Evolutionary conservation across 2,113 vertebrate genomes (phyloP), one percentile per base, ranked within the genome.

Genomic region (Xiphophorus maculatus): DNA sequence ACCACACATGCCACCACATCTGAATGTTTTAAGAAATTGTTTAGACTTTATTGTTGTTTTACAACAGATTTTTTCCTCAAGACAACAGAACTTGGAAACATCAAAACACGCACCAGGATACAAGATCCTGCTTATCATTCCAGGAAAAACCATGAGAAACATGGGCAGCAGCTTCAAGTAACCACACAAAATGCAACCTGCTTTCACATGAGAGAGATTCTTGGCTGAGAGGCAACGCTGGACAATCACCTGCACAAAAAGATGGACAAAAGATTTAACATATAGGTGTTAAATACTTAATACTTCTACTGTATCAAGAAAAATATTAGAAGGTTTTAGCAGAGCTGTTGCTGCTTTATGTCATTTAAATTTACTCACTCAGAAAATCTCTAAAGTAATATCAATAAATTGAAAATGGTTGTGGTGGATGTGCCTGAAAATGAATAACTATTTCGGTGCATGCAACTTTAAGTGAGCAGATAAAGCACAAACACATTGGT

Each of bases 201-300:
- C 97, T 89, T 99, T 99, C 63, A 99, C 96, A 0, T 99, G 98
- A n/a, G 97, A 98, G 91, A 99, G 94, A 86, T 95, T 99, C 90
- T 99, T 99, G 66, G 95, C 97, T 0, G 98, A 99, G 66, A 99
- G 97, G 85, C 97, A 99, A 19, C 97, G 96, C 87, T 99, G 98
- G 54, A 99, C 98, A 35, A 99, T 99, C 42, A 99, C 98, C 98
- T 99, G 77, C 3, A 48, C 7, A 73, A 40, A 6, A n/a, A 69
- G 5, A 28, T 9, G 48, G 17, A 48, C 10, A 73, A 40, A n/a
- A 69, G 3, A 28, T 9, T 30, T 3, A 3, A 30, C 30, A 30
- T 30, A 30, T 3, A 30, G 48, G 17, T 32, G 4, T 30, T 32
- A 22, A 69, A 22, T 58, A 29, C 15, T 14, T 48, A 48, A 48